These are phyloP conservation scores for Tipula unca DNA, from an alignment of 2,888 invertebrate species.

Conservation along the genomic window DNA sequence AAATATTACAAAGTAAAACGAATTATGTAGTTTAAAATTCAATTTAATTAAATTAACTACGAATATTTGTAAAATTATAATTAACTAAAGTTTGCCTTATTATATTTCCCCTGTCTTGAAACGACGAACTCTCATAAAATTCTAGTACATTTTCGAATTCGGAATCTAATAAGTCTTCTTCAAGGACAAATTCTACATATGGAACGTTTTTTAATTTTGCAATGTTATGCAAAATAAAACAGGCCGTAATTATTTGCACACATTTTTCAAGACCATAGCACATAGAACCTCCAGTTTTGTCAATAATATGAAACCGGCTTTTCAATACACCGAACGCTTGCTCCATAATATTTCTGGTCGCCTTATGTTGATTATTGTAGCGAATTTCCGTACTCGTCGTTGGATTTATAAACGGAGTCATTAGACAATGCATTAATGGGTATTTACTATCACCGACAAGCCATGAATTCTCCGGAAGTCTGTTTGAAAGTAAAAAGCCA, in stretches of 20 bases:
- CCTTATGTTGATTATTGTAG: not conserved
- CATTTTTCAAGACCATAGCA: not conserved
- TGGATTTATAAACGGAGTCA: not conserved
- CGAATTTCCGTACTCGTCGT: not conserved
- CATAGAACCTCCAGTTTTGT: not conserved
- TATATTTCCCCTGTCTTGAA: not conserved
- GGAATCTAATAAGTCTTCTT: not conserved
- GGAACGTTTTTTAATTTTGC: not conserved
- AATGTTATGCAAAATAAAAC: conserved; percentile 1
- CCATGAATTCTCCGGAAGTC: not conserved
- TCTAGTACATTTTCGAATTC: not conserved
- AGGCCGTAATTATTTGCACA: not conserved
- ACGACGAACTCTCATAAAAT: not conserved
- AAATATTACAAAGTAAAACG: too few relatives aligned
- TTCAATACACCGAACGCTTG: not conserved
- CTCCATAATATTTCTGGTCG: not conserved
- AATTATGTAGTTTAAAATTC: not conserved
- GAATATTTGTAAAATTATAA: not conserved
- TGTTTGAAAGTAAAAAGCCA: not conserved
- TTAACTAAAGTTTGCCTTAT: not conserved
- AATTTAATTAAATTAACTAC: not conserved
- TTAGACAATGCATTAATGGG: not conserved
- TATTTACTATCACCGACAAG: not conserved
- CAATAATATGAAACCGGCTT: not conserved
- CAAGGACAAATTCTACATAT: not conserved